Evolutionary conservation across 2,888 invertebrate genomes (phyloP).

Genomic region (Bembecia ichneumoniformis): DNA sequence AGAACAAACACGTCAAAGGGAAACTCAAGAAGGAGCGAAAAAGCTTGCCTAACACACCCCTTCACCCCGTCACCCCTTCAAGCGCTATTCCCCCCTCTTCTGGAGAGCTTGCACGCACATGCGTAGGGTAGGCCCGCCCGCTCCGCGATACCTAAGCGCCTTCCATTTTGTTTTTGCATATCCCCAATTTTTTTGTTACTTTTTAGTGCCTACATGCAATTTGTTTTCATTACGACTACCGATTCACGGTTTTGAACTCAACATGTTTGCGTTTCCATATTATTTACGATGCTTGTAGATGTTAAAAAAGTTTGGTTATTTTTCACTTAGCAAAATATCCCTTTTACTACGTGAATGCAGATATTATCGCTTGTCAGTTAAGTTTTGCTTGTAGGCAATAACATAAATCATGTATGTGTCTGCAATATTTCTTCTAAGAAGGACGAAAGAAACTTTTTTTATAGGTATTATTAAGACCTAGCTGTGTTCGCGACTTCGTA

Average conservation of each 20-base stretch:
- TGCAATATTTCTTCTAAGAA: too few relatives aligned
- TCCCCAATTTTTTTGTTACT: background rate
- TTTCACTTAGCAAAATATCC: too few relatives aligned
- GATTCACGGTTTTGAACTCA: background rate
- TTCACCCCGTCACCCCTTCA: background rate
- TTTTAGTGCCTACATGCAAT: background rate
- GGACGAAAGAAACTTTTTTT: too few relatives aligned
- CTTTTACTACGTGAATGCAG: too few relatives aligned
- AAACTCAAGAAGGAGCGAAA: conserved; percentile 32
- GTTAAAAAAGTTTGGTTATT: too few relatives aligned
- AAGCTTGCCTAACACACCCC: conserved; percentile 6
- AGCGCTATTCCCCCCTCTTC: background rate
- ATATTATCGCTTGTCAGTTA: too few relatives aligned
- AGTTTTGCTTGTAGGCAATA: too few relatives aligned
- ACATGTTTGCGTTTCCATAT: background rate
- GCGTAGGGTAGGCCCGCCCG: background rate
- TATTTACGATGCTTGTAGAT: too few relatives aligned
- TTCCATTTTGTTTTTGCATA: background rate
- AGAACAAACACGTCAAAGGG: conserved; percentile 32
- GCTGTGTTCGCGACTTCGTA: too few relatives aligned
- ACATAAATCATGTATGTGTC: too few relatives aligned
- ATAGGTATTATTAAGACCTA: too few relatives aligned
- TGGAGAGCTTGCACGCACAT: background rate
- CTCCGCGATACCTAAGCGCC: background rate
- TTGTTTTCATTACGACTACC: background rate